Evolutionary conservation across 2,113 vertebrate genomes (phyloP).

Genomic region (Lophura nycthemera): DNA sequence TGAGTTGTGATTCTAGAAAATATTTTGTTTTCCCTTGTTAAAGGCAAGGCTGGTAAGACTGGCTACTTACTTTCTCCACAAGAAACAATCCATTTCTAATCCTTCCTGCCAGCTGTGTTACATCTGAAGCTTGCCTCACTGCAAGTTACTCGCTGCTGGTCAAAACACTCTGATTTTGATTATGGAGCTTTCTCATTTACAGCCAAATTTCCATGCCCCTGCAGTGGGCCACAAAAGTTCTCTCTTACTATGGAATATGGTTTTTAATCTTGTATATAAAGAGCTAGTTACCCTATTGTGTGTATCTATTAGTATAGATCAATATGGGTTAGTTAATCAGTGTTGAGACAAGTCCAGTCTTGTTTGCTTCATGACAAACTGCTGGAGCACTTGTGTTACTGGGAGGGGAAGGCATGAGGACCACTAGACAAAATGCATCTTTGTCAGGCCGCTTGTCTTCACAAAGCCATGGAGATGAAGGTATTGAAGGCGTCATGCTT

Average conservation of each 20-base stretch:
- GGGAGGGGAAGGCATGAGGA: neutral
- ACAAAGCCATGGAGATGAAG: neutral
- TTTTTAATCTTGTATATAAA: neutral
- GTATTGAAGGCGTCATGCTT: neutral
- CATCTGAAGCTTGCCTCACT: neutral
- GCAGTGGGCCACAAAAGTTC: neutral
- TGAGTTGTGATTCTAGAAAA: neutral
- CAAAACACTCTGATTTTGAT: slow-evolving; percentile 29
- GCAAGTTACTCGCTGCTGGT: neutral
- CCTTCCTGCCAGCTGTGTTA: neutral
- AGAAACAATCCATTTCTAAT: neutral
- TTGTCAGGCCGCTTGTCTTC: slow-evolving; percentile 18
- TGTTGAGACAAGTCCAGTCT: too few relatives aligned
- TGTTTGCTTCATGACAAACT: neutral
- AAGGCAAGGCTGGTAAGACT: neutral
- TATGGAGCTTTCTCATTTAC: slow-evolving; percentile 6
- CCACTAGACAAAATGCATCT: neutral
- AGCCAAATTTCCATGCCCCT: neutral
- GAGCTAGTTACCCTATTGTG: neutral
- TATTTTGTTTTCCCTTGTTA: neutral
- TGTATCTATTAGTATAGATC: neutral
- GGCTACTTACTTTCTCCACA: neutral
- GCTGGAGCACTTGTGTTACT: neutral
- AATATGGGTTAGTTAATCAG: neutral
- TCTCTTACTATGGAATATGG: neutral